A percentile compares a stretch with the other conserved stretches of the same genome.
Evolutionary conservation across 2,888 invertebrate genomes (phyloP).

Genomic region (Drosophila nigricruria): DNA sequence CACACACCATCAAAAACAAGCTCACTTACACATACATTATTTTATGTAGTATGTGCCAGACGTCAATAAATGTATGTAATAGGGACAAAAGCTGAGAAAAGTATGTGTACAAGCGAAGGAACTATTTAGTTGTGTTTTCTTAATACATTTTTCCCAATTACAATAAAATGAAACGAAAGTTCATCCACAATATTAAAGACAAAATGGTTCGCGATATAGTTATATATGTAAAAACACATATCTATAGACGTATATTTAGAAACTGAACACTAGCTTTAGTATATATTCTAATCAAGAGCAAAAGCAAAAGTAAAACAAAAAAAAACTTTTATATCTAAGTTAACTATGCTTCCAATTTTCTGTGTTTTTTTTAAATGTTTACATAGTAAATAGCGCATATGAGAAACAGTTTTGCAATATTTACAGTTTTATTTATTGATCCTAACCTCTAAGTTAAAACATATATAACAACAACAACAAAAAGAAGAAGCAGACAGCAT

Average conservation of each 20-base stretch:
- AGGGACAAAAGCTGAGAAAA: neutral
- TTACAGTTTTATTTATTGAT: conserved; percentile 54
- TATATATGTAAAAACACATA: neutral
- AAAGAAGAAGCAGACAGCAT: conserved; percentile 5
- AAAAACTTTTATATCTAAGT: conserved; percentile 27
- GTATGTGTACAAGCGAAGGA: neutral
- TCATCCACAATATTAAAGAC: conserved; percentile 4
- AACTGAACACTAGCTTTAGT: conserved; percentile 35
- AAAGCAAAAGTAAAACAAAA: conserved; percentile 3
- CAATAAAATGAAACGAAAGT: neutral
- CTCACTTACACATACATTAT: neutral
- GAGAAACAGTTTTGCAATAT: conserved; percentile 62
- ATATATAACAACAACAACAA: neutral
- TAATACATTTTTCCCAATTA: neutral
- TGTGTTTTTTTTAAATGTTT: conserved; percentile 54
- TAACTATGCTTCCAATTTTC: conserved; percentile 65
- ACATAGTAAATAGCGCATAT: conserved; percentile 33
- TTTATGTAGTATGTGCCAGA: neutral
- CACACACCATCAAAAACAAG: neutral
- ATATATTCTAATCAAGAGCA: conserved; percentile 42
- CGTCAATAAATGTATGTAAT: neutral
- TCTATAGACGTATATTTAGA: conserved; percentile 1
- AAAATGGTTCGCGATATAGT: neutral
- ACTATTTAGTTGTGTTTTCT: neutral
- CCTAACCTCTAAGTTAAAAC: conserved; percentile 27